Conservation (phyloP, 2,888 invertebrate species). For the Dromius quadrimaculatus region DNA sequence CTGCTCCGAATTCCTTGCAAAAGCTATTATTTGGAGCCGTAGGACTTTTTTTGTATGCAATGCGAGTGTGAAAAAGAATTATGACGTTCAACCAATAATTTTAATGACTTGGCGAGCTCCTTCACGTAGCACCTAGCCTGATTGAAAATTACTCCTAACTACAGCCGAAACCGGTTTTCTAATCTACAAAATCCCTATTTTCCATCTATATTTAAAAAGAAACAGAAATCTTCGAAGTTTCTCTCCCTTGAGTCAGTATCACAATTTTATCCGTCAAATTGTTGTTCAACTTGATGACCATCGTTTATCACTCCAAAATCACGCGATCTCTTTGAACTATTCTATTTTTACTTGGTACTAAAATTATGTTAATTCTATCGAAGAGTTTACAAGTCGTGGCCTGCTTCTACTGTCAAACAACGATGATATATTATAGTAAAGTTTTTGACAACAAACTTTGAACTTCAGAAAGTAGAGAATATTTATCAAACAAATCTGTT, state of each 20-base stretch:
- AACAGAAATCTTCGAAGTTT: no score
- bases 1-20: no score
- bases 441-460: constrained; percentile 17
- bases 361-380: constrained; percentile 22
- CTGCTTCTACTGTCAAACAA: constrained; percentile 2
- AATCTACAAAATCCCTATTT: no score
- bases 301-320: neutral
- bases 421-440: constrained; percentile 31
- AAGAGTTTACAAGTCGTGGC: constrained; percentile 31
- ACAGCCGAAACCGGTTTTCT: no score
- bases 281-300: neutral
- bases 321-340: neutral
- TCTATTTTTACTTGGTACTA: constrained; percentile 33
- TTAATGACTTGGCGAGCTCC: no score
- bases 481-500: neutral
- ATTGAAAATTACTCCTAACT: no score
- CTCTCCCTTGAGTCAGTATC: neutral
- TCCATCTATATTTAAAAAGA: no score
- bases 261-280: constrained; percentile 4
- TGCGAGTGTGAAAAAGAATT: no score
- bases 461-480: neutral
- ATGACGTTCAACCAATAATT: no score
- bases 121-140: no score
- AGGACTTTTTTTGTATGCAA: no score
- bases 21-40: no score